These are phyloP conservation scores for Isoperla grammatica DNA, from an alignment of 2,888 invertebrate species.

Conservation along the genomic window DNA sequence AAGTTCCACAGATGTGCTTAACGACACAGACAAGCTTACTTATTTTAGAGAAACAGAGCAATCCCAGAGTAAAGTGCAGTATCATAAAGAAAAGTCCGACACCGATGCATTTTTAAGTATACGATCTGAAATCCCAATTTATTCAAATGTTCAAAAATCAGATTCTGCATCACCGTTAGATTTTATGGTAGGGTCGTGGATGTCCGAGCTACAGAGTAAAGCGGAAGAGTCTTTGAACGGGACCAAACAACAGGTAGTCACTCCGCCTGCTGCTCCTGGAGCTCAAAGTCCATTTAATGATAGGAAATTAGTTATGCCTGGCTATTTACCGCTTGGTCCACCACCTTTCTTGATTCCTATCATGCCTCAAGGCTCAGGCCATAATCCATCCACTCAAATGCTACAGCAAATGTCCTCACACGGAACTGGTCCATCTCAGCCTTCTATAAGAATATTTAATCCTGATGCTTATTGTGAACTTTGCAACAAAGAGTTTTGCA, in stretches of 20 bases:
- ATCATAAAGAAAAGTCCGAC: slow-evolving; percentile 26
- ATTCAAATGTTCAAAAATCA: slow-evolving; percentile 21
- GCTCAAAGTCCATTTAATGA: slow-evolving; percentile 17
- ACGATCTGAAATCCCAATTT: slow-evolving; percentile 25
- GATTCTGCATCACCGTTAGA: slow-evolving; percentile 19
- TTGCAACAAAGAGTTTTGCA: slow-evolving; percentile 98
- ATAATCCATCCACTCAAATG: neutral
- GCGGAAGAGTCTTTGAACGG: slow-evolving; percentile 34
- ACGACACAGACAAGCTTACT: neutral
- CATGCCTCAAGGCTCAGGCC: slow-evolving; percentile 12
- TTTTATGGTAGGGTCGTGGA: slow-evolving; percentile 36
- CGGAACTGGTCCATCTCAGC: neutral
- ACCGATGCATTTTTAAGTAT: slow-evolving; percentile 10
- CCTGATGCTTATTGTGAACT: slow-evolving; percentile 96
- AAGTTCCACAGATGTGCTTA: neutral
- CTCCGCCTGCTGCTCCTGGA: neutral
- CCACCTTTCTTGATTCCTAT: slow-evolving; percentile 23
- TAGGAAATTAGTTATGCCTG: slow-evolving; percentile 20
- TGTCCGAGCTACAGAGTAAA: slow-evolving; percentile 42
- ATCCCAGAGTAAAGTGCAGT: neutral
- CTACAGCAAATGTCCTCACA: neutral
- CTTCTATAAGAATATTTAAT: slow-evolving; percentile 71
- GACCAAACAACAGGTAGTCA: slow-evolving; percentile 31
- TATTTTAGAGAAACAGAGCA: neutral
- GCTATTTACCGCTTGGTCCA: slow-evolving; percentile 21